Conservation (phyloP, 2,113 vertebrate species). For the Meleagris gallopavo region DNA sequence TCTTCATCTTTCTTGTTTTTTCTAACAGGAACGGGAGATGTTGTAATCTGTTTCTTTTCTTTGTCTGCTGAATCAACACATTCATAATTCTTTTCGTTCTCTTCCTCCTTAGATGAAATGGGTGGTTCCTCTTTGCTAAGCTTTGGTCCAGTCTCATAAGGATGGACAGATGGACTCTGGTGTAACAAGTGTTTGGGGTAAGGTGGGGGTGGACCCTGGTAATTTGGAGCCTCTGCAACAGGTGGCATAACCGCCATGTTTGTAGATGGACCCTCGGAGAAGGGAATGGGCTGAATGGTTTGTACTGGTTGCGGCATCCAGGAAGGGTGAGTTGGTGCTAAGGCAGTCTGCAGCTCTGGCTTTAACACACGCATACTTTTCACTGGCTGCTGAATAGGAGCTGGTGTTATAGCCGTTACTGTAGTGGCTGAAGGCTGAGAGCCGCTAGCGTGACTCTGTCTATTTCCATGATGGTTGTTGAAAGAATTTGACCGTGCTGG, state of each 20-base stretch:
- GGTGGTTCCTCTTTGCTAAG: constrained; percentile 77
- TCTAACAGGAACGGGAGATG: constrained; percentile 93
- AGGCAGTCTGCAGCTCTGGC: constrained; percentile 93
- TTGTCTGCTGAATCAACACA: constrained; percentile 79
- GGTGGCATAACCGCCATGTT: constrained; percentile 74
- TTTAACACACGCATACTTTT: constrained; percentile 96
- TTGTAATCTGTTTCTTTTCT: constrained; percentile 97
- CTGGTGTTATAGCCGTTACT: constrained; percentile 93
- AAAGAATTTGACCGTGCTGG: constrained; percentile 94
- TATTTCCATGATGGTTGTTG: constrained; percentile 85
- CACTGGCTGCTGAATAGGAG: constrained; percentile 93
- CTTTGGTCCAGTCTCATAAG: constrained; percentile 73
- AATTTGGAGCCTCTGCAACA: constrained; percentile 87
- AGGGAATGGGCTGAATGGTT: constrained; percentile 73
- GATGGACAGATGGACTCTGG: constrained; percentile 74
- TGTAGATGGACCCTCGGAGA: constrained; percentile 72
- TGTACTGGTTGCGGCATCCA: constrained; percentile 85
- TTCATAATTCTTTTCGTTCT: constrained; percentile 75
- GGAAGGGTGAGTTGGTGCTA: constrained; percentile 93
- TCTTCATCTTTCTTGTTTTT: constrained; percentile 94
- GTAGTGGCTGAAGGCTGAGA: constrained; percentile 94
- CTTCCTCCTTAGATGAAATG: constrained; percentile 79
- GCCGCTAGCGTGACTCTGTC: constrained; percentile 80
- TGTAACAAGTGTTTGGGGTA: constrained; percentile 94
- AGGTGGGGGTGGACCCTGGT: constrained; percentile 82